phyloP scores from a whole-genome alignment of 92 coral and sea anemone species.

The Porites cylindrica region DNA sequence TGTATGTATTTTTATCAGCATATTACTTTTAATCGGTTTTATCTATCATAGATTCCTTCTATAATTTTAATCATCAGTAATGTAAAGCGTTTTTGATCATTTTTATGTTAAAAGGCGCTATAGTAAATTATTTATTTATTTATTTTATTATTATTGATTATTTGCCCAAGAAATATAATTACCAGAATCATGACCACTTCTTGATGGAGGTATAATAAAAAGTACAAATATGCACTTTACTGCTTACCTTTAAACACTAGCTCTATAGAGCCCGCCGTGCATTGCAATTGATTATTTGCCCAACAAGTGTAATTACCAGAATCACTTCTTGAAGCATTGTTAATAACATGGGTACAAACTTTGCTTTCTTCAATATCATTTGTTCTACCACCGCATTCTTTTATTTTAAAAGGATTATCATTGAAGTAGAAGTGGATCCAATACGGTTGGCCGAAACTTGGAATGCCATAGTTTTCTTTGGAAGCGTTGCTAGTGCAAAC shows the following conservation, averaged over 20 bases:
- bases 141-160: neutral
- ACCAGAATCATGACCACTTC: conserved; percentile 34
- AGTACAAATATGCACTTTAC: neutral
- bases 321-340: conserved; percentile 20
- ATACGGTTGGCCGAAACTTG: neutral
- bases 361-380: conserved; percentile 24
- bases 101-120: no score
- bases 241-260: no score
- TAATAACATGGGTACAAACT: conserved; percentile 16
- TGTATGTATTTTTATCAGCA: no score
- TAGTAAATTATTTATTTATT: no score
- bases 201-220: conserved; percentile 16
- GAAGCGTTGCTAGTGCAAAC: conserved; percentile 25
- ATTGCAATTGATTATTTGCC: neutral
- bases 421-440: conserved; percentile 18
- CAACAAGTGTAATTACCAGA: conserved; percentile 39
- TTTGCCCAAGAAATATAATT: neutral
- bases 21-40: no score
- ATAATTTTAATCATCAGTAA: no score
- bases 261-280: no score
- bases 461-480: neutral
- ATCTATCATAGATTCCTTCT: no score
- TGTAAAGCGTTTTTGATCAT: no score
- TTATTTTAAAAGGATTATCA: neutral
- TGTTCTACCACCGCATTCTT: neutral